Percentiles rank a stretch among this genome's conserved stretches.
Evolutionary conservation across 2,888 invertebrate species (phyloP).

Genomic region (Lasioglossum villosulum): DNA sequence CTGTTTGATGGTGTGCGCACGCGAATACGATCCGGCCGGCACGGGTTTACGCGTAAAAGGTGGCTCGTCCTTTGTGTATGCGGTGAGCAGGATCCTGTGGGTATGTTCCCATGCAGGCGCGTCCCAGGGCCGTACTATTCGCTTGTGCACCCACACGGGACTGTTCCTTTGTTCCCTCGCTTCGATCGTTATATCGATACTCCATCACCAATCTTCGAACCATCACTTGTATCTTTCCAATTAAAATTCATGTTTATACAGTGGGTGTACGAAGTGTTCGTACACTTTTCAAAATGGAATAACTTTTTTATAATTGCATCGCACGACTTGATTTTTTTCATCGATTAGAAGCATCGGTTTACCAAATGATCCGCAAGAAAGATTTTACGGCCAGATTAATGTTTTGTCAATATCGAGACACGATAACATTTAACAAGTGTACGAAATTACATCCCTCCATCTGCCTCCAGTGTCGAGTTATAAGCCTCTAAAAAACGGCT

Average conservation of each 20-base stretch:
- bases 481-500: too few relatives aligned
- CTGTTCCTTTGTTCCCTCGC: constrained; percentile 25
- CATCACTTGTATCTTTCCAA: neutral
- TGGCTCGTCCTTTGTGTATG: constrained; percentile 63
- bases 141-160: neutral
- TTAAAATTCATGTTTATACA: neutral
- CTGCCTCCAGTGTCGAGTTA: too few relatives aligned
- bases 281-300: too few relatives aligned
- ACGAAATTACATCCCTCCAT: too few relatives aligned
- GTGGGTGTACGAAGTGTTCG: too few relatives aligned
- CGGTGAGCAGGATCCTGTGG: constrained; percentile 53
- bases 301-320: too few relatives aligned
- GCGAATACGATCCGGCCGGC: constrained; percentile 47
- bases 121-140: constrained; percentile 52
- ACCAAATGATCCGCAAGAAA: too few relatives aligned
- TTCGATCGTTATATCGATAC: neutral
- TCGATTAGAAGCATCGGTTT: too few relatives aligned
- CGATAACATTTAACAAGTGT: too few relatives aligned
- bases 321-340: too few relatives aligned
- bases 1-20: constrained; percentile 44
- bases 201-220: neutral
- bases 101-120: constrained; percentile 64
- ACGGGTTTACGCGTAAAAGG: constrained; percentile 44
- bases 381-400: too few relatives aligned
- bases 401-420: too few relatives aligned